Conservation (phyloP, 2,113 vertebrate species). For the Bubalus kerabau region DNA sequence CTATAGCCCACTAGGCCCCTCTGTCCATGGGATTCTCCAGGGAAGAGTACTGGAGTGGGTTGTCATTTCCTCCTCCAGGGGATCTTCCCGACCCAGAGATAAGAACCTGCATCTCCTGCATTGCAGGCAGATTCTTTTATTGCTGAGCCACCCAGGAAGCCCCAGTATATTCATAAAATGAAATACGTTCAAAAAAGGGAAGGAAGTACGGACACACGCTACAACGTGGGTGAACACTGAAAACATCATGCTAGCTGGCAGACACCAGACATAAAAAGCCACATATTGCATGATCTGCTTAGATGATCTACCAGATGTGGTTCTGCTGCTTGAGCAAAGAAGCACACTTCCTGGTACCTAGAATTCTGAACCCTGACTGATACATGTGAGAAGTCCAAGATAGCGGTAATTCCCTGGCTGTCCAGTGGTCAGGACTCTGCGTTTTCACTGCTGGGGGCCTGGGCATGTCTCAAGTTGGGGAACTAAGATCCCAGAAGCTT, state of each 20-base stretch:
- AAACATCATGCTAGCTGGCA: neutral
- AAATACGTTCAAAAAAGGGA: neutral
- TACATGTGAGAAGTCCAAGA: neutral
- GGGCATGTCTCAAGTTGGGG: neutral
- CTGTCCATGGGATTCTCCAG: neutral
- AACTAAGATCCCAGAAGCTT: neutral
- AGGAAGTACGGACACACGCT: rapidly evolving
- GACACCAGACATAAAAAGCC: neutral
- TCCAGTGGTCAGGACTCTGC: neutral
- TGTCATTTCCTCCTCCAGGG: neutral
- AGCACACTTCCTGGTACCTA: too few relatives aligned
- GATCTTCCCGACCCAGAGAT: neutral
- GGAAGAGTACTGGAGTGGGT: neutral
- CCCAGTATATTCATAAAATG: neutral
- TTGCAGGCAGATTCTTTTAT: neutral
- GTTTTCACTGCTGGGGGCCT: neutral
- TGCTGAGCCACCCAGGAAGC: neutral
- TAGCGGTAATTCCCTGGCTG: neutral
- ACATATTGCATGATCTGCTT: neutral
- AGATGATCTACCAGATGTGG: neutral
- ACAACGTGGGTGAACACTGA: neutral
- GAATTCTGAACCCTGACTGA: neutral
- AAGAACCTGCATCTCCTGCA: neutral
- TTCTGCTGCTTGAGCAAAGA: neutral
- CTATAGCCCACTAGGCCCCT: neutral